Conservation (phyloP, 2,888 invertebrate species). For the Amphipyra berbera region DNA sequence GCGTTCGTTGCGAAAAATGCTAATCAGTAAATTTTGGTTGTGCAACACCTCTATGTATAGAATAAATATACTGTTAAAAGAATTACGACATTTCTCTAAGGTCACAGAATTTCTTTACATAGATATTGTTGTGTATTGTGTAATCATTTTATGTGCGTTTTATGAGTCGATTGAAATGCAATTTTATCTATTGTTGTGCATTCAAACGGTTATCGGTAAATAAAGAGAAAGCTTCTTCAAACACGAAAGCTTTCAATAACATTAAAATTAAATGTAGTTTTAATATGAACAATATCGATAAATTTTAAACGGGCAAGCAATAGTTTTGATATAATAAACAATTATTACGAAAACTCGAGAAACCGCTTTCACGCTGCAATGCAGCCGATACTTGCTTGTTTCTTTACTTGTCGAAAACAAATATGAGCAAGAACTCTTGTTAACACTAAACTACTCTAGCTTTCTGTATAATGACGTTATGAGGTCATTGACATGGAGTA, state of each 20-base stretch:
- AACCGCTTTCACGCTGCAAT: constrained; percentile 54
- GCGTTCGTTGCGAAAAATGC: constrained; percentile 61
- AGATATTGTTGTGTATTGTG: constrained; percentile 27
- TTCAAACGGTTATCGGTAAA: constrained; percentile 7
- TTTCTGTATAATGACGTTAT: constrained; percentile 40
- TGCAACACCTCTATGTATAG: constrained; percentile 43
- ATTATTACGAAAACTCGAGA: constrained; percentile 50
- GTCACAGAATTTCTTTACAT: constrained; percentile 53
- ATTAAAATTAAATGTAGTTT: neutral
- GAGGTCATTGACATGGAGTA: constrained; percentile 56
- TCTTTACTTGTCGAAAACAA: constrained; percentile 35
- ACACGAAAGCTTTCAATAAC: constrained; percentile 36
- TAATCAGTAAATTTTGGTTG: constrained; percentile 53
- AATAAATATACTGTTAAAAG: constrained; percentile 47
- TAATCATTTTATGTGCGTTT: constrained; percentile 29
- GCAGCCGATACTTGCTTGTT: constrained; percentile 24
- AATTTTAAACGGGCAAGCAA: constrained; percentile 20
- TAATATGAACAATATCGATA: constrained; percentile 28
- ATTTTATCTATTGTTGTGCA: constrained; percentile 9
- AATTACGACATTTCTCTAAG: constrained; percentile 56
- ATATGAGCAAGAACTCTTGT: too few relatives aligned
- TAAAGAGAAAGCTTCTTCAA: constrained; percentile 24
- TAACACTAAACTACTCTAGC: constrained; percentile 22
- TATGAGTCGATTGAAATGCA: constrained; percentile 22
- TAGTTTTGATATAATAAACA: constrained; percentile 42